A percentile compares a stretch with the other conserved stretches of the same genome.
Evolutionary conservation across 2,797 vertebrate species (phyloP).

Genomic region (Oreochromis mossambicus): DNA sequence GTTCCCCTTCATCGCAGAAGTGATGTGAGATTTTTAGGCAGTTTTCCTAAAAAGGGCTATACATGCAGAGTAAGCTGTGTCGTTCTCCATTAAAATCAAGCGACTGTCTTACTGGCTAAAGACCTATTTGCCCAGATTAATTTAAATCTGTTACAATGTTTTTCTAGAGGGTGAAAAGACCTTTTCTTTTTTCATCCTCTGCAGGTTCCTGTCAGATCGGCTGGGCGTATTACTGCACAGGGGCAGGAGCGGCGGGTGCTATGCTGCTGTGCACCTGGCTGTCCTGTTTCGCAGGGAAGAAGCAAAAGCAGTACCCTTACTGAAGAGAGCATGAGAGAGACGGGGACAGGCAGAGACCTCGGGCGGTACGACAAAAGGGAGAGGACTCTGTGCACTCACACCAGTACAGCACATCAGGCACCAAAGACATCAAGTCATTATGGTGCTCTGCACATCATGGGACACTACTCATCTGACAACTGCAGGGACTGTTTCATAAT

Average conservation of each 20-base stretch:
- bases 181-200: neutral
- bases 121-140: neutral
- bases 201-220: conserved; percentile 92
- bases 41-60: neutral
- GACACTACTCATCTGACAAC: conserved; percentile 60
- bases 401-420: conserved; percentile 57
- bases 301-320: conserved; percentile 97
- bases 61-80: neutral
- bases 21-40: neutral
- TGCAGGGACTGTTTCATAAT: conserved; percentile 72
- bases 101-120: neutral
- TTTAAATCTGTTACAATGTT: conserved; percentile 1
- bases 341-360: conserved; percentile 16
- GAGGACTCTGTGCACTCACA: conserved; percentile 49
- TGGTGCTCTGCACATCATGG: conserved; percentile 56
- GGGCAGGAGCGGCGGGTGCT: conserved; percentile 83
- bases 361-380: conserved; percentile 25
- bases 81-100: neutral
- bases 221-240: conserved; percentile 97
- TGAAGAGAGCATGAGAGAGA: conserved; percentile 43
- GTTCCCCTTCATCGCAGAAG: neutral
- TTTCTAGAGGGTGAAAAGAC: neutral
- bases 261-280: conserved; percentile 95
- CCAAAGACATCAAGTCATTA: conserved; percentile 50
- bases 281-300: conserved; percentile 95